A percentile compares a stretch with the other conserved stretches of the same genome.
These are phyloP conservation scores for Drosophila austrosaltans DNA, from an alignment of 2,888 invertebrate species.

Conservation along the genomic window DNA sequence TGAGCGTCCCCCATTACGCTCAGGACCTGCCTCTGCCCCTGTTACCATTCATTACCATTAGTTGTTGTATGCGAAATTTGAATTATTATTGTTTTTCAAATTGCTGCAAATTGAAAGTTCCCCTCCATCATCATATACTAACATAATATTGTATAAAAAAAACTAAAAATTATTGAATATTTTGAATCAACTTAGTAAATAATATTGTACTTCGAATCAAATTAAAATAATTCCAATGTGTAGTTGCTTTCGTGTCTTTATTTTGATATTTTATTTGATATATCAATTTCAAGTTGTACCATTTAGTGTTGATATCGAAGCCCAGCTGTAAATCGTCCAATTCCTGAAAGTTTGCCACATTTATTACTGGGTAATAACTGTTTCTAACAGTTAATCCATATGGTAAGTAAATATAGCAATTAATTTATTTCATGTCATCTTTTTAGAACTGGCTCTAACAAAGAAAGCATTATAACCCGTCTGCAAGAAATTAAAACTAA, in stretches of 20 bases:
- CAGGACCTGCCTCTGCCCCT: not conserved
- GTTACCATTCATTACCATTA: conserved; percentile 7
- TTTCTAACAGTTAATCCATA: too few species aligned
- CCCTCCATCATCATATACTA: conserved; percentile 14
- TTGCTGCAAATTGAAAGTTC: conserved; percentile 51
- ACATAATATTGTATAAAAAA: conserved; percentile 31
- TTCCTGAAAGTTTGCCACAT: too few species aligned
- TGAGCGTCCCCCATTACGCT: conserved; percentile 1
- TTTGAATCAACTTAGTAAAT: conserved; percentile 71
- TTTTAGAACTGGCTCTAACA: too few species aligned
- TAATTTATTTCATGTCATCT: too few species aligned
- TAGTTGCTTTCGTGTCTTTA: not conserved
- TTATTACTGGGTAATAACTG: too few species aligned
- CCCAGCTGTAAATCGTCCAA: too few species aligned
- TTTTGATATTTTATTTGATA: too few species aligned
- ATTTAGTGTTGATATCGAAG: too few species aligned
- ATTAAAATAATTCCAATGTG: conserved; percentile 72
- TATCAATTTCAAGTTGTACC: too few species aligned
- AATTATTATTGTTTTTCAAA: conserved; percentile 56
- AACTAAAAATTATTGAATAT: conserved; percentile 68
- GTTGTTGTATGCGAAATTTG: conserved; percentile 52
- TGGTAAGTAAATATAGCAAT: too few species aligned
- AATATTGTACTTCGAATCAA: conserved; percentile 77
- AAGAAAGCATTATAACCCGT: too few species aligned
- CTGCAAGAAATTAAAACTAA: too few species aligned